Evolutionary conservation across 2,113 vertebrate genomes (phyloP).

Genomic region (Lophochroa leadbeateri): DNA sequence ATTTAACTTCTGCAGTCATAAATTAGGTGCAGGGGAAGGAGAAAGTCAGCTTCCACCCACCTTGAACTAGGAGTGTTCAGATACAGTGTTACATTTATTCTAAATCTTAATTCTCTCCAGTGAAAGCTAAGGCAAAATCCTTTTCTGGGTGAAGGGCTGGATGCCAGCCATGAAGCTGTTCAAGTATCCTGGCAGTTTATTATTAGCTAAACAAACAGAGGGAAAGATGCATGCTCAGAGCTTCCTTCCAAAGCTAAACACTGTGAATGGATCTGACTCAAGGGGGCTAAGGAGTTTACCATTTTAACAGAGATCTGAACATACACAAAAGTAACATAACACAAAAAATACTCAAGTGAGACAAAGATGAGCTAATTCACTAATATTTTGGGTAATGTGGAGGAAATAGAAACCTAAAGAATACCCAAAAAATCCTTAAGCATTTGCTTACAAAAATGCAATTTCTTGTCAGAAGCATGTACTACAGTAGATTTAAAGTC

Average conservation of each 20-base stretch:
- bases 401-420: not conserved
- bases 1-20: not conserved
- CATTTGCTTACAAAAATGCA: not conserved
- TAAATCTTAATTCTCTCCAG: not conserved
- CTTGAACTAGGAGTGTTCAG: not conserved
- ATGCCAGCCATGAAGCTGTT: conserved; percentile 18
- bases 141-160: conserved; percentile 20
- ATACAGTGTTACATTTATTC: not conserved
- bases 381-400: not conserved
- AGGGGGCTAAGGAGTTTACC: not conserved
- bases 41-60: not conserved
- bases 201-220: conserved; percentile 63
- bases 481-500: not conserved
- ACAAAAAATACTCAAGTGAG: not conserved
- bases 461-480: not conserved
- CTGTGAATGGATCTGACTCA: conserved; percentile 27
- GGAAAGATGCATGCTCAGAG: conserved; percentile 5
- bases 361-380: not conserved
- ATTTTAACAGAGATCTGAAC: not conserved
- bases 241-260: conserved; percentile 31
- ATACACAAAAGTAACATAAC: not conserved
- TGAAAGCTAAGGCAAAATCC: not conserved
- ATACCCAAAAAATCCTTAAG: not conserved
- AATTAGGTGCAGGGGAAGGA: not conserved
- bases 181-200: conserved; percentile 37